A percentile compares a stretch with the other conserved stretches of the same genome.
Evolutionary conservation across 2,113 vertebrate species (phyloP).

Genomic region (Ailurus styani): DNA sequence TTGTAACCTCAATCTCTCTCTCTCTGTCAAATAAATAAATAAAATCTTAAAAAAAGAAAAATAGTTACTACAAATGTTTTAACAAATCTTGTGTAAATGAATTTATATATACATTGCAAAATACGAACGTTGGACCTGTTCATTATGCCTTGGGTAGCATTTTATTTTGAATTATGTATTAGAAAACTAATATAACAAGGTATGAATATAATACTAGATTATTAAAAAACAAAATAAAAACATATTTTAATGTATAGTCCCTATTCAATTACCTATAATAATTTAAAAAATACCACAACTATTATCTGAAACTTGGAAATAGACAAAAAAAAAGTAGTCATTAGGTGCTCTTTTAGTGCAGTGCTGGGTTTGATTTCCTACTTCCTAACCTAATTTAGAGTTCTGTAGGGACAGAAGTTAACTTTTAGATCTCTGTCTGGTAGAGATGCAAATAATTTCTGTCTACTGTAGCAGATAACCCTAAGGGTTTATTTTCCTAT

Average conservation of each 20-base stretch:
- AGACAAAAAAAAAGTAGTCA: background rate
- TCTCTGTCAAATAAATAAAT: too few species aligned
- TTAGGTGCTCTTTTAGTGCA: background rate
- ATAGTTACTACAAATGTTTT: background rate
- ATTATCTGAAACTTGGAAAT: background rate
- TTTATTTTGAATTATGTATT: background rate
- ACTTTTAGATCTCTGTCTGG: background rate
- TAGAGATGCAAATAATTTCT: background rate
- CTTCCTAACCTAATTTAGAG: background rate
- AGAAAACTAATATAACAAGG: background rate
- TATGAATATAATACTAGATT: background rate
- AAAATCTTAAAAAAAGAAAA: too few species aligned
- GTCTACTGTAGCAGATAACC: background rate
- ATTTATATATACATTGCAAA: background rate
- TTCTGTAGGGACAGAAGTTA: background rate
- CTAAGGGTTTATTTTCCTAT: background rate
- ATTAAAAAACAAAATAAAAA: background rate
- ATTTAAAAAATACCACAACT: background rate
- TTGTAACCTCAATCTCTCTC: too few species aligned
- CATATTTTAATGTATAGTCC: background rate
- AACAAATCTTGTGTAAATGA: background rate
- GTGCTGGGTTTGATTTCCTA: background rate
- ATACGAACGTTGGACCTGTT: background rate
- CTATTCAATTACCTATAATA: background rate
- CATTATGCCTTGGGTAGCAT: background rate